These are phyloP conservation scores for Camponotus floridanus DNA, from an alignment of 1,140 invertebrate genomes.

Conservation along the genomic window DNA sequence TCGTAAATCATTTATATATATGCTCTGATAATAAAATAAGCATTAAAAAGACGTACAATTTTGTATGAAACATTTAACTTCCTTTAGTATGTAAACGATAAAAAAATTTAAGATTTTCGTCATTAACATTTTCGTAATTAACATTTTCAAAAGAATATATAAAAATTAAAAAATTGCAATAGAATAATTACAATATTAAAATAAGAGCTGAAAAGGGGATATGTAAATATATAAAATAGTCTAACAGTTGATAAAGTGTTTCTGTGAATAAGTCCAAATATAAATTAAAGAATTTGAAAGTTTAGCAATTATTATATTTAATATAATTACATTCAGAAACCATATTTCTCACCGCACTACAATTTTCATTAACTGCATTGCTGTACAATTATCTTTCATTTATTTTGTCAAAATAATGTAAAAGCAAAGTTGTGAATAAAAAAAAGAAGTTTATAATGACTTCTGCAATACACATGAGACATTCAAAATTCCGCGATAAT, in stretches of 20 bases:
- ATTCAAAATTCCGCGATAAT: too few relatives aligned
- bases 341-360: too few relatives aligned
- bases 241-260: not conserved
- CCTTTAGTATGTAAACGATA: too few relatives aligned
- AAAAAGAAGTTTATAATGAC: not conserved
- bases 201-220: not conserved
- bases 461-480: too few relatives aligned
- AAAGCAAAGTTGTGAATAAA: not conserved
- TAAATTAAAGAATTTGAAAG: not conserved
- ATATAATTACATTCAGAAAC: not conserved
- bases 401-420: not conserved
- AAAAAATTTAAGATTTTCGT: too few relatives aligned
- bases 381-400: not conserved
- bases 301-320: not conserved
- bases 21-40: conserved; percentile 39
- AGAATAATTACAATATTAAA: not conserved
- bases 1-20: not conserved
- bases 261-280: not conserved
- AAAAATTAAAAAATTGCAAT: not conserved
- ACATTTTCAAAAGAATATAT: not conserved
- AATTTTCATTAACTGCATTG: too few relatives aligned
- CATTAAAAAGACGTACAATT: conserved; percentile 23
- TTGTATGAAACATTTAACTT: conserved; percentile 16
- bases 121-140: too few relatives aligned
- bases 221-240: conserved; percentile 15